Conservation (phyloP, 2,888 invertebrate genomes). For the Calliopum simillimum region DNA sequence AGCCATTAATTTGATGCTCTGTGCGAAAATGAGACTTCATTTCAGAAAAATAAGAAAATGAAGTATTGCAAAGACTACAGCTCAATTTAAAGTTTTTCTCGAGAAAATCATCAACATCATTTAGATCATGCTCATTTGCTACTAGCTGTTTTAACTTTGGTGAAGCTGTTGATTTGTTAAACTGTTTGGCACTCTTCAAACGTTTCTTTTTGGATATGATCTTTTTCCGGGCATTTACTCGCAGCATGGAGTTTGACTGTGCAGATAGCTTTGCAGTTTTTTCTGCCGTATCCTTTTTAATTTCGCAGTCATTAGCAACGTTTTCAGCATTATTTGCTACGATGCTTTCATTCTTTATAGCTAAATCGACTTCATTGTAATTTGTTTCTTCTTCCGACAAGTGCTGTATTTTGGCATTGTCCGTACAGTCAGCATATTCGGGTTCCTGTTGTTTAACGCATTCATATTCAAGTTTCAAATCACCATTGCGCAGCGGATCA, state of each 20-base stretch:
- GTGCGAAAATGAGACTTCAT: slow-evolving; percentile 39
- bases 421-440: not conserved
- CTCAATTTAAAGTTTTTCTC: slow-evolving; percentile 39
- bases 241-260: too few species aligned
- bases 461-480: not conserved
- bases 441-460: not conserved
- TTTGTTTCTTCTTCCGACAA: not conserved
- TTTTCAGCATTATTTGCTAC: not conserved
- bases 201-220: too few species aligned
- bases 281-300: not conserved
- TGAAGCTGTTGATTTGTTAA: not conserved
- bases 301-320: not conserved
- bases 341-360: not conserved
- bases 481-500: not conserved
- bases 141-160: slow-evolving; percentile 22
- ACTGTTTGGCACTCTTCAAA: too few species aligned
- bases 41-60: slow-evolving; percentile 30
- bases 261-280: not conserved
- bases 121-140: slow-evolving; percentile 26
- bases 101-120: slow-evolving; percentile 41
- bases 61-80: slow-evolving; percentile 38
- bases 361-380: not conserved
- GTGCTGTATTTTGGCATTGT: not conserved
- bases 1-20: slow-evolving; percentile 55
- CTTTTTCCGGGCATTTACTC: too few species aligned